Percentiles rank a stretch among this genome's conserved stretches.
These are phyloP conservation scores for Atrichornis clamosus DNA, from an alignment of 2,113 vertebrate genomes.

Conservation along the genomic window DNA sequence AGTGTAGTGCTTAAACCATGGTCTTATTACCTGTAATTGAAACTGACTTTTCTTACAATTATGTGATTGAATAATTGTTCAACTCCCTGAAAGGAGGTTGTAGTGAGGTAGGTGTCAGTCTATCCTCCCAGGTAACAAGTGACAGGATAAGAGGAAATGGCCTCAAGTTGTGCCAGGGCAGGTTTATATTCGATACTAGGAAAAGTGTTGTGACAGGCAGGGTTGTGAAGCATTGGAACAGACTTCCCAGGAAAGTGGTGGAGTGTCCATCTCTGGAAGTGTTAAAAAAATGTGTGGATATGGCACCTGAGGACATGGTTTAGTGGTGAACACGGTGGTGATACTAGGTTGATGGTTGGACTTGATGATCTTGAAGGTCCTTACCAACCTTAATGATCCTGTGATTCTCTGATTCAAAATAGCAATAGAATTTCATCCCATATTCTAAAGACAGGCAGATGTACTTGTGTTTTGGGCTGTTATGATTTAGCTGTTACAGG, in stretches of 20 bases:
- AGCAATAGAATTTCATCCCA: background rate
- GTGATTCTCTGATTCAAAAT: background rate
- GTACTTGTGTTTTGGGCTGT: background rate
- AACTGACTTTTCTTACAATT: background rate
- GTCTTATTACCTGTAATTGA: background rate
- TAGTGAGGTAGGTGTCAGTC: background rate
- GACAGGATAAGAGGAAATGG: background rate
- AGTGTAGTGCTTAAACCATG: background rate
- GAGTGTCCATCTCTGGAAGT: background rate
- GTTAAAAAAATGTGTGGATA: background rate
- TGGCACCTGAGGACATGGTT: background rate
- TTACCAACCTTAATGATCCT: background rate
- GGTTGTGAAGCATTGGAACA: background rate
- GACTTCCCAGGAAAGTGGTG: background rate
- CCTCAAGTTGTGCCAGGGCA: background rate
- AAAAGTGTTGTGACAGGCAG: background rate
- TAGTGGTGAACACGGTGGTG: background rate
- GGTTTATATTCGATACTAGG: background rate
- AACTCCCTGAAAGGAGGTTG: background rate
- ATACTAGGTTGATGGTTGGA: background rate
- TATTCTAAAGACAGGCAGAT: background rate
- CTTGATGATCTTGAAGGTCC: background rate
- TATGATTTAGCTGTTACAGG: background rate
- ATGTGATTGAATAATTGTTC: background rate
- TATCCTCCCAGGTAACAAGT: background rate